phyloP scores from a whole-genome alignment of 2,888 invertebrate species.

The Palloptera scutellata region DNA sequence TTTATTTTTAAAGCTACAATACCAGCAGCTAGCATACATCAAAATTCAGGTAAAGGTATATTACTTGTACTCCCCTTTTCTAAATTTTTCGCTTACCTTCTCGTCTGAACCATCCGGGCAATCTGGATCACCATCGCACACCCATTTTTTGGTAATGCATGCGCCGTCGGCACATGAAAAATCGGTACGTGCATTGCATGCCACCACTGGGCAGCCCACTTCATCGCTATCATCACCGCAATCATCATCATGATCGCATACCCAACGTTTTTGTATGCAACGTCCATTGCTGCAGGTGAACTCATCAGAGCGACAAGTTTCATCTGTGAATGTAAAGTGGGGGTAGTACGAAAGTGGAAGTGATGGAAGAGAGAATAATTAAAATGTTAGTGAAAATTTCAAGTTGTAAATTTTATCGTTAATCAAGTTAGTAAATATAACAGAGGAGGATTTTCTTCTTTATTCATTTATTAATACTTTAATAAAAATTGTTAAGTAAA shows the following conservation, averaged over 20 bases:
- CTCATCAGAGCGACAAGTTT: slow-evolving; percentile 90
- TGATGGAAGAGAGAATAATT: neutral
- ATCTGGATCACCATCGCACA: slow-evolving; percentile 88
- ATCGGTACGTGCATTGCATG: slow-evolving; percentile 75
- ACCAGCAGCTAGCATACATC: too few relatives aligned
- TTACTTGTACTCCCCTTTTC: too few relatives aligned
- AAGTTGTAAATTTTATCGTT: neutral
- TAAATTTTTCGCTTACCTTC: too few relatives aligned
- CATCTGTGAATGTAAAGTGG: slow-evolving; percentile 71
- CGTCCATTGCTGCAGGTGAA: slow-evolving; percentile 91
- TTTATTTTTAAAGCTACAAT: too few relatives aligned
- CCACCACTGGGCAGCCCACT: slow-evolving; percentile 74
- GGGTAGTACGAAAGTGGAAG: neutral
- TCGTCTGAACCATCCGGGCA: slow-evolving; percentile 88
- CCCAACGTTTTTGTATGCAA: slow-evolving; percentile 87
- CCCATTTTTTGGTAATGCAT: slow-evolving; percentile 83
- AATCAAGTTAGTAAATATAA: neutral
- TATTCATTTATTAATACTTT: too few relatives aligned
- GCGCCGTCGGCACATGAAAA: slow-evolving; percentile 79
- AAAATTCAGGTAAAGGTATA: too few relatives aligned
- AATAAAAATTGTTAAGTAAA: too few relatives aligned
- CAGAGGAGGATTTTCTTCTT: slow-evolving; percentile 22
- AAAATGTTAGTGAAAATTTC: neutral
- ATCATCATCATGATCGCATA: slow-evolving; percentile 87
- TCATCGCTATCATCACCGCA: slow-evolving; percentile 89